Base-by-base conservation (phyloP, 2,888 invertebrate species). In the Desoria tigrina region DNA sequence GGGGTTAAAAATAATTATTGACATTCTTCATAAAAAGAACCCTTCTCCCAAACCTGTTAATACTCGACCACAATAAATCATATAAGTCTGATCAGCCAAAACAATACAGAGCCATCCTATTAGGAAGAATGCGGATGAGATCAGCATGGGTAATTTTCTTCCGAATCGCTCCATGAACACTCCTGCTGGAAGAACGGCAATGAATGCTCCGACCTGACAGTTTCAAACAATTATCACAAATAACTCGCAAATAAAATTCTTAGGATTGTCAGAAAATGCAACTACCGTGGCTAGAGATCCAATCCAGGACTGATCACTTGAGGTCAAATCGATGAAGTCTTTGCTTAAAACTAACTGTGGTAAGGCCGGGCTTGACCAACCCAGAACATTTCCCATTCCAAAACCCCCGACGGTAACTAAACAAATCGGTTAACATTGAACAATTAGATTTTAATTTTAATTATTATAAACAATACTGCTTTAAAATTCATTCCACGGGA, bases 61-160 rank as follows among this genome's bases (percentile, higher is more conserved):
- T 42, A 73, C 69, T 53, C 71, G 58, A 18, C 71, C 73, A n/a
- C 42, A 53, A 42, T 67, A 63, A 14, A 73, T 18, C 66, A 71
- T 66, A 11, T 50, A 66, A 11, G 82, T 78, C 16, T 83, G 59
- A 9, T 78, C 79, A 0, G 85, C 82, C 24, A 84, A 79, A 1
- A 83, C 80, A 42, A 86, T 83, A 2, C 85, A 77, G 0, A 84
- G 66, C 86, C 87, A 89, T 1, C 85, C 84, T 39, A 85, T 9
- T 77, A 85, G 78, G 51, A 82, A 82, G 0, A 87, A 86, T 1
- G 86, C 55, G 0, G 82, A 79, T 0, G 86, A 78, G 0, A 84
- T 56, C 53, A 85, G 79, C 0, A 85, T 84, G 0, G 84, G 82
- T 27, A 79, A 79, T 77, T 84, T 84, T 39, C 86, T 81, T 1